Evolutionary conservation across 2,888 invertebrate genomes (phyloP).

Genomic region (Eupeodes latifasciatus): DNA sequence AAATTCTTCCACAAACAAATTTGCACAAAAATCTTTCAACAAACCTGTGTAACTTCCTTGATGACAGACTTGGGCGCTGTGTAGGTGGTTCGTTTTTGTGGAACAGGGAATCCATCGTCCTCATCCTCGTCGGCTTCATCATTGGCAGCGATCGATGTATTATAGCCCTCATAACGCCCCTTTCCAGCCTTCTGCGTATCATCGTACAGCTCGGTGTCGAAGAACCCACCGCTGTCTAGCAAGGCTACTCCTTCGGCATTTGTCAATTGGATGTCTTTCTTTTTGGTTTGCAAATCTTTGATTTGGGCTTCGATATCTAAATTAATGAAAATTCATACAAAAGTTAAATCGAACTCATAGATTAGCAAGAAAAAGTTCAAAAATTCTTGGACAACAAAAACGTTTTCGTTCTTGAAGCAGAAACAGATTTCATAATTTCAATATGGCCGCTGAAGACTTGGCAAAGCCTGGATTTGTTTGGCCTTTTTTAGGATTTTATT

Average conservation of each 20-base stretch:
- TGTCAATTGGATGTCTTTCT: constrained; percentile 89
- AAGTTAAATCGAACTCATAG: not conserved
- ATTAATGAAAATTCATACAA: constrained; percentile 77
- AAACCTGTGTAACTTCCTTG: constrained; percentile 95
- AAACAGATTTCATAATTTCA: constrained; percentile 65
- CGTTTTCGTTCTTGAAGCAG: constrained; percentile 20
- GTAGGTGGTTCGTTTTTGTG: constrained; percentile 90
- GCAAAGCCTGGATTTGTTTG: constrained; percentile 21
- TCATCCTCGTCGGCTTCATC: constrained; percentile 98
- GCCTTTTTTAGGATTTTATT: not conserved
- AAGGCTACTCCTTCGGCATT: constrained; percentile 91
- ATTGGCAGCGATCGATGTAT: constrained; percentile 97
- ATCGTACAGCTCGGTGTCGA: constrained; percentile 97
- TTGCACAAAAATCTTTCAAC: constrained; percentile 60
- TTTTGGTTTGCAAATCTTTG: constrained; percentile 94
- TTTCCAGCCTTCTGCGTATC: constrained; percentile 86
- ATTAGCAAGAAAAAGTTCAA: not conserved
- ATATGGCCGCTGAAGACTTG: constrained; percentile 61
- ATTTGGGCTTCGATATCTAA: constrained; percentile 98
- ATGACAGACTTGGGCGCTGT: constrained; percentile 94
- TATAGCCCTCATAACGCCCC: constrained; percentile 95
- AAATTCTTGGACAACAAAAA: constrained; percentile 22
- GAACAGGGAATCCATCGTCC: constrained; percentile 86
- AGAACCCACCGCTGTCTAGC: constrained; percentile 92
- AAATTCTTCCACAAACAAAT: not conserved